Evolutionary conservation across 2,797 vertebrate genomes (phyloP).

Genomic region (Cebuella pygmaea): DNA sequence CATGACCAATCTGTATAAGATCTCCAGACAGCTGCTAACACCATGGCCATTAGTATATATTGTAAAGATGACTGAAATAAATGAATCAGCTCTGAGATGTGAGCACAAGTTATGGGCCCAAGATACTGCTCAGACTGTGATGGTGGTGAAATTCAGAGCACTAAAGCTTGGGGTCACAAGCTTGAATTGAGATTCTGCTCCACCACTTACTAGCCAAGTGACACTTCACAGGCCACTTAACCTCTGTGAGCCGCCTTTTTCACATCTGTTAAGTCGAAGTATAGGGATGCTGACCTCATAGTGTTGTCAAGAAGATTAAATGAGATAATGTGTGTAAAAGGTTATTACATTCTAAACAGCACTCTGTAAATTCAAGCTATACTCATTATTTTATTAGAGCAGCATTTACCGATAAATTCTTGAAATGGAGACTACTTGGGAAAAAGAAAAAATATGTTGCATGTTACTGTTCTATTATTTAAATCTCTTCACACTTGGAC

Average conservation of each 20-base stretch:
- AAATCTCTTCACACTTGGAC: slow-evolving; percentile 54
- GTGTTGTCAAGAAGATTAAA: slow-evolving; percentile 31
- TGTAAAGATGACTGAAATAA: neutral
- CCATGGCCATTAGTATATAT: neutral
- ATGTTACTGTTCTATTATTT: slow-evolving; percentile 54
- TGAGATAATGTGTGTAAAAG: neutral
- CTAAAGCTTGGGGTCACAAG: neutral
- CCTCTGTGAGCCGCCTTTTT: neutral
- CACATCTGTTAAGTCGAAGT: neutral
- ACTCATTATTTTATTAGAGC: neutral
- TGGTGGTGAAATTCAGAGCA: neutral
- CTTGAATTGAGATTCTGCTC: neutral
- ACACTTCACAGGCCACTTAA: neutral
- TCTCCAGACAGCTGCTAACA: neutral
- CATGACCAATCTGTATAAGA: slow-evolving; percentile 26
- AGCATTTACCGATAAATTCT: neutral
- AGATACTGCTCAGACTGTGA: neutral
- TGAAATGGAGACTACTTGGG: neutral
- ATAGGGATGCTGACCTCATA: neutral
- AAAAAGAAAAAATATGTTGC: neutral
- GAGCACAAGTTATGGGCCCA: neutral
- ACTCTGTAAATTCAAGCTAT: neutral
- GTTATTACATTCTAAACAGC: neutral
- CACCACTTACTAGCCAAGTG: neutral
- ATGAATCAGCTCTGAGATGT: neutral